Evolutionary conservation across 2,888 invertebrate genomes (phyloP), one percentile per base, ranked within the genome.

Genomic region (Macaria notata): DNA sequence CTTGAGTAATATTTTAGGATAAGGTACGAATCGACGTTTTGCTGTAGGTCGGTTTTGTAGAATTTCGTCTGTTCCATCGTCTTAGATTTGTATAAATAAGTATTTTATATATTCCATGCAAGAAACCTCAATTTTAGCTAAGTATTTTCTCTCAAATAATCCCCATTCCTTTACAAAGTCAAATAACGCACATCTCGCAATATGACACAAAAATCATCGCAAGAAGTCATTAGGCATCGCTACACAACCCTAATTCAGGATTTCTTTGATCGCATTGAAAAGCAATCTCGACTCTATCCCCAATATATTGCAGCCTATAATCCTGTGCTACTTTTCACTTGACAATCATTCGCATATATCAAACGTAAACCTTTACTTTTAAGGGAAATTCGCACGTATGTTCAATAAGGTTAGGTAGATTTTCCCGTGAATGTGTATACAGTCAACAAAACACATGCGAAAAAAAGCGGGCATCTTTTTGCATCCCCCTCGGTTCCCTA

Each of bases 401-500:
- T 38, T 38, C 1, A 38, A 38, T 5, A 38, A 38, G 38, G 39
- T 48, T 75, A 62, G 66, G 79, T 73, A 55, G 43, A 62, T 47
- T 66, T 75, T 79, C 4, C 39, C 65, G 70, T 3, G 31, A 19
- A n/a, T 41, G 39, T 19, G 52, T 50, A 59, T 62, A 73, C 65
- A 79, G 86, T 85, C 84, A 86, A 87, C 86, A 86, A 86, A 84
- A 87, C 85, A 83, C 75, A 80, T 78, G 82, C 79, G 82, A 75
- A 88, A 19, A 88, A 88, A 88, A 85, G 73, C 82, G 75, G 83
- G 89, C 83, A 87, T 89, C 89, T 89, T 89, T 90, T 88, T 86
- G 84, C 88, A 77, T 81, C 84, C 84, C 86, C 81, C 79, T 74
- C 76, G 43, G 41, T 76, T 79, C 85, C 85, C 82, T 79, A 79